Evolutionary conservation across 1,140 invertebrate genomes (phyloP).

Genomic region (Magallana gigas): DNA sequence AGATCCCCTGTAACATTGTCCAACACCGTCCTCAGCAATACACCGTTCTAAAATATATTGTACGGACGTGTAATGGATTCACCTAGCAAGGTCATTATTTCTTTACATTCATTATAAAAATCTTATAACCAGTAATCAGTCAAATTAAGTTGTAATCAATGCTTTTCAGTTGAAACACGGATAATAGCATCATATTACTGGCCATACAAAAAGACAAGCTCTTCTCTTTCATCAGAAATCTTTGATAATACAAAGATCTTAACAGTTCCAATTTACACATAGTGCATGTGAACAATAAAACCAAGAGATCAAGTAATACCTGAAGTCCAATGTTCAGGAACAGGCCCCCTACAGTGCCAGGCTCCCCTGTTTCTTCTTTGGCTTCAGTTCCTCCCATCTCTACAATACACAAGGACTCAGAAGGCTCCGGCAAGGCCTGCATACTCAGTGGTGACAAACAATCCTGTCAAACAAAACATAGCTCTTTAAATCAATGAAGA

Average conservation of each 20-base stretch:
- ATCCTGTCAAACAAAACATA: conserved; percentile 81
- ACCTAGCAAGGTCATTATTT: no score
- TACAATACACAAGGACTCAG: conserved; percentile 97
- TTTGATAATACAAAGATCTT: not conserved
- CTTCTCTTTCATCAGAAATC: not conserved
- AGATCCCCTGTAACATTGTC: conserved; percentile 98
- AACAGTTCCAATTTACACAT: not conserved
- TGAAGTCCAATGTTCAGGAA: conserved; percentile 98
- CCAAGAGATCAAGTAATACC: conserved; percentile 68
- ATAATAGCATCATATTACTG: conserved; percentile 45
- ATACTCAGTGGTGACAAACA: conserved; percentile 95
- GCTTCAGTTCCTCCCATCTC: conserved; percentile 87
- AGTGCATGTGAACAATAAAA: no score
- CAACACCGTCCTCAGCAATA: conserved; percentile 94
- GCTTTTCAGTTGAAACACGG: conserved; percentile 52
- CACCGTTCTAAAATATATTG: conserved; percentile 90
- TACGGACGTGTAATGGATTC: no score
- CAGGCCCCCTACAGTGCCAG: conserved; percentile 82
- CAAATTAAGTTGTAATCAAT: conserved; percentile 27
- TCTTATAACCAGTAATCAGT: conserved; percentile 29
- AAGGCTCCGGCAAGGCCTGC: conserved; percentile 97
- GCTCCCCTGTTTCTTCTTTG: conserved; percentile 81
- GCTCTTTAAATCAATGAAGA: no score
- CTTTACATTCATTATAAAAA: no score
- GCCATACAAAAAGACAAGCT: not conserved